A percentile compares a stretch with the other conserved stretches of the same genome.
Evolutionary conservation across 1,140 invertebrate genomes (phyloP).

Genomic region (Gryon sp.): DNA sequence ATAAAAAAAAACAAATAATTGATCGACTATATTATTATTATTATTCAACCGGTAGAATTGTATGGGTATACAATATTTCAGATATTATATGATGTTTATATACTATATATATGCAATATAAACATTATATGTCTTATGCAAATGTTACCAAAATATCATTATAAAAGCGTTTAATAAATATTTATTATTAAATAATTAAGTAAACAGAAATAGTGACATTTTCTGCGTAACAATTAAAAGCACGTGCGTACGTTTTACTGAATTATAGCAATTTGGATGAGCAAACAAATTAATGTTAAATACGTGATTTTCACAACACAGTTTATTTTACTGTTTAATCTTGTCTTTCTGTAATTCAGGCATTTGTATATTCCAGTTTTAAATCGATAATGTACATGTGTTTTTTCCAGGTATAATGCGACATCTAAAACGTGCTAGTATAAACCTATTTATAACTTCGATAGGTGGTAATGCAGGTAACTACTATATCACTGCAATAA

Average conservation of each 20-base stretch:
- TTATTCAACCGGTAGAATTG: too few relatives aligned
- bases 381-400: constrained; percentile 32
- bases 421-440: constrained; percentile 28
- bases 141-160: too few relatives aligned
- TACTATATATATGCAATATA: too few relatives aligned
- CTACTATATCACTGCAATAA: constrained; percentile 17
- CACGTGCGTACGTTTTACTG: not conserved
- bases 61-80: too few relatives aligned
- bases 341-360: constrained; percentile 5
- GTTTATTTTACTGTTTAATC: constrained; percentile 4
- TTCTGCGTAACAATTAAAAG: not conserved
- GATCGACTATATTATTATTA: too few relatives aligned
- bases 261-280: not conserved
- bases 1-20: too few relatives aligned
- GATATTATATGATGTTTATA: too few relatives aligned
- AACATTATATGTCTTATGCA: too few relatives aligned
- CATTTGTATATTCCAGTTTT: constrained; percentile 14
- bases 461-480: constrained; percentile 9
- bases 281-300: constrained; percentile 13
- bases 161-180: too few relatives aligned
- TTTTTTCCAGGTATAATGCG: constrained; percentile 16
- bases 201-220: not conserved
- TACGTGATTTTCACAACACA: constrained; percentile 13
- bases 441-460: constrained; percentile 1
- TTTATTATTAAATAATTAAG: too few relatives aligned